phyloP scores from a whole-genome alignment of 1,140 invertebrate species.

The Streblospio benedicti region DNA sequence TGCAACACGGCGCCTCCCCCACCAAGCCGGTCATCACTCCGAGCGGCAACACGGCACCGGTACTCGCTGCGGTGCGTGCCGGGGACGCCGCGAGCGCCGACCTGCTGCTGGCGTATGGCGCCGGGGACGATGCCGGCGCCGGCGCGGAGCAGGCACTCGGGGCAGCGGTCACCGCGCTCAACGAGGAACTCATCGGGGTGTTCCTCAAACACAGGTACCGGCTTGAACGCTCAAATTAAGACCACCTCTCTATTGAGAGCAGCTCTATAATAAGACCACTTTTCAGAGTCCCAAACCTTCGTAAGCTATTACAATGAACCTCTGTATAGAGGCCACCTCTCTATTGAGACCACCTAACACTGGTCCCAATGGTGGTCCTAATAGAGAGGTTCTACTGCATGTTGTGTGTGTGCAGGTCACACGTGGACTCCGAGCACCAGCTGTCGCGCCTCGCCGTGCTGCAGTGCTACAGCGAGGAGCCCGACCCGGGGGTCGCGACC shows the following conservation, averaged over 20 bases:
- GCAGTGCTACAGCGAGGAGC: not conserved
- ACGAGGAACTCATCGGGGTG: conserved; percentile 64
- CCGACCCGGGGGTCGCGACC: not conserved
- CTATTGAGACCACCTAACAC: too few relatives aligned
- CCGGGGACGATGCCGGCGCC: conserved; percentile 80
- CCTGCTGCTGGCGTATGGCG: conserved; percentile 73
- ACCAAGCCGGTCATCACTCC: conserved; percentile 40
- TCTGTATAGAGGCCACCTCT: too few relatives aligned
- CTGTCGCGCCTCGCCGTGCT: conserved; percentile 15
- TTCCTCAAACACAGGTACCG: conserved; percentile 39
- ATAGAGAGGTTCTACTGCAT: too few relatives aligned
- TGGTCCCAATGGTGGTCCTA: too few relatives aligned
- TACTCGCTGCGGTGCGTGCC: conserved; percentile 67
- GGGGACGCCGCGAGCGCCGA: conserved; percentile 56
- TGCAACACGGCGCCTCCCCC: conserved; percentile 58
- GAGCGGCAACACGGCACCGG: conserved; percentile 50
- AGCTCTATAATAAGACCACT: too few relatives aligned
- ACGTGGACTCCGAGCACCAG: conserved; percentile 37
- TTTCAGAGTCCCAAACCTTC: too few relatives aligned
- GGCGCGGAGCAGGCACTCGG: conserved; percentile 71
- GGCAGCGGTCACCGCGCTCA: conserved; percentile 60
- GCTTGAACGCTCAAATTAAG: too few relatives aligned
- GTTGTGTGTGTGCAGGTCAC: too few relatives aligned
- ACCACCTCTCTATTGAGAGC: too few relatives aligned
- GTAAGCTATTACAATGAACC: too few relatives aligned